Conservation (phyloP, 2,113 vertebrate genomes). For the Nematolebias whitei region DNA sequence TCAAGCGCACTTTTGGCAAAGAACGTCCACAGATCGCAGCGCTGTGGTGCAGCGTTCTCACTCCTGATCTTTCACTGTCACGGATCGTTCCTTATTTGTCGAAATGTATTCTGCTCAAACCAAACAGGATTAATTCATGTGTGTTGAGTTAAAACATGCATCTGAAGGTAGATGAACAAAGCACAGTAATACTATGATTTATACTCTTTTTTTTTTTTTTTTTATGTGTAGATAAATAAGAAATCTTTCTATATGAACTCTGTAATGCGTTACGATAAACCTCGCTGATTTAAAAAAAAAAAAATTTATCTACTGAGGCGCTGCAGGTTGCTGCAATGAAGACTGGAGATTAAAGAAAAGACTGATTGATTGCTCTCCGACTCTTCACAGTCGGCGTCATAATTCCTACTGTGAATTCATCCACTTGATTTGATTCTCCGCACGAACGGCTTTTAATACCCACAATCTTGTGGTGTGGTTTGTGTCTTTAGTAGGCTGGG, state of each 20-base stretch:
- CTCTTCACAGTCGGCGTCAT: slow-evolving; percentile 26
- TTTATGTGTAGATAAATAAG: slow-evolving; percentile 27
- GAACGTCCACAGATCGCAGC: slow-evolving; percentile 23
- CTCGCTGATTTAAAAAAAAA: slow-evolving; percentile 11
- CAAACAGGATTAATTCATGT: too few relatives aligned
- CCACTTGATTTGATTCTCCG: slow-evolving; percentile 52
- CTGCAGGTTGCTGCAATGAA: slow-evolving; percentile 23
- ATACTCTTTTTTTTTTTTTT: slow-evolving; percentile 11
- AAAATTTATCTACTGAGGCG: slow-evolving; percentile 21
- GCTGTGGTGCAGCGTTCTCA: slow-evolving; percentile 15
- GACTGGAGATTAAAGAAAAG: slow-evolving; percentile 34
- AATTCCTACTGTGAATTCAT: slow-evolving; percentile 39
- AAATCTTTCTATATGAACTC: slow-evolving; percentile 16
- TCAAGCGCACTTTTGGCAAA: slow-evolving; percentile 14
- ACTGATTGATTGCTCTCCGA: slow-evolving; percentile 46
- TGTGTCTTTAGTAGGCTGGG: slow-evolving; percentile 18
- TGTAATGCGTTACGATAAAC: slow-evolving; percentile 30
- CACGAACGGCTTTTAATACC: slow-evolving; percentile 43
- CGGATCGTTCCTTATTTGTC: neutral
- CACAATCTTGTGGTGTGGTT: slow-evolving; percentile 20
- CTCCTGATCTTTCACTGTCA: neutral
- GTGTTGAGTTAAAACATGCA: too few relatives aligned
- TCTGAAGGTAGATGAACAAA: neutral
- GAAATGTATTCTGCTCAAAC: too few relatives aligned
- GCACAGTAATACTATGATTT: neutral